Conservation (phyloP, 1,140 invertebrate species). For the Armadillidium nasatum region DNA sequence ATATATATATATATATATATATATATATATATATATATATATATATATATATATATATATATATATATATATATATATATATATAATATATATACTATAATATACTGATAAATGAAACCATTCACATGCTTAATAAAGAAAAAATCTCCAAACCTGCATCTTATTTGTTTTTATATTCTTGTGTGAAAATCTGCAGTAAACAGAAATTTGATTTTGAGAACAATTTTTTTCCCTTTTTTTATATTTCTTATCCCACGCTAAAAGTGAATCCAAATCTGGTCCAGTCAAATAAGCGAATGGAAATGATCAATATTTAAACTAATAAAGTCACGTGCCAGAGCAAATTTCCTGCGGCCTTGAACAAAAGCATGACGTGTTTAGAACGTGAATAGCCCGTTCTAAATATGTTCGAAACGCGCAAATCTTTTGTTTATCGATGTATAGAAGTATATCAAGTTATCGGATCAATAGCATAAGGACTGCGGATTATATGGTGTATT, state of each 20-base stretch:
- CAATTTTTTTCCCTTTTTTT: not conserved
- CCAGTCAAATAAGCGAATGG: not conserved
- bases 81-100: too few species aligned
- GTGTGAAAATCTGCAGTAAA: too few species aligned
- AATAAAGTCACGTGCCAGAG: not conserved
- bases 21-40: too few species aligned
- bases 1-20: too few species aligned
- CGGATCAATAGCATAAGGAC: not conserved
- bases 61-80: too few species aligned
- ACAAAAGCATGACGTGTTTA: constrained; percentile 3
- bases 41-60: too few species aligned
- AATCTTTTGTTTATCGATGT: constrained; percentile 8
- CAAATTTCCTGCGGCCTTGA: constrained; percentile 1
- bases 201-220: too few species aligned
- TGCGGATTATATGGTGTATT: not conserved
- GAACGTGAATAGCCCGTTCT: not conserved
- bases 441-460: constrained; percentile 9
- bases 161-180: too few species aligned
- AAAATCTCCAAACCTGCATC: too few species aligned
- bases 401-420: not conserved
- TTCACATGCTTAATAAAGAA: too few species aligned
- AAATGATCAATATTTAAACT: constrained; percentile 14
- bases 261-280: not conserved
- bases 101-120: too few species aligned
- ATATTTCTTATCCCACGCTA: not conserved